Evolutionary conservation across 2,113 vertebrate species (phyloP).

Genomic region (Spilogale gracilis): DNA sequence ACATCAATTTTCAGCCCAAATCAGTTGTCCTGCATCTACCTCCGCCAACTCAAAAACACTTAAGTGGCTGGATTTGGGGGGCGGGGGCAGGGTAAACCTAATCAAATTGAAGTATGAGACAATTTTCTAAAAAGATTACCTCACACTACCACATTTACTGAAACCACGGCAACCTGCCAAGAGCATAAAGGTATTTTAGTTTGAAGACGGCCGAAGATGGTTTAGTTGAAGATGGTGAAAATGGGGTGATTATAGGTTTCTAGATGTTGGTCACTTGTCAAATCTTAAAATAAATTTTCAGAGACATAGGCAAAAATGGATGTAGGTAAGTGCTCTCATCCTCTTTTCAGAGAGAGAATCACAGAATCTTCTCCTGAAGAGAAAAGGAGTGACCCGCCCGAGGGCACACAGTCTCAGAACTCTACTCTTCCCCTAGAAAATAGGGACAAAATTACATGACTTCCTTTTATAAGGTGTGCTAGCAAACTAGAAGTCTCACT

Average conservation of each 20-base stretch:
- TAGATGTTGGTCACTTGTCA: not conserved
- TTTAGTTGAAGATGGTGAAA: not conserved
- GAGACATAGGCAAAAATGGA: not conserved
- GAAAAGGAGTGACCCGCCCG: not conserved
- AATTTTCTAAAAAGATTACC: conserved; percentile 5
- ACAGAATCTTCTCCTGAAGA: not conserved
- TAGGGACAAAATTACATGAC: not conserved
- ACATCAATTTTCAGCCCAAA: conserved; percentile 42
- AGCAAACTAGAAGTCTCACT: conserved; percentile 44
- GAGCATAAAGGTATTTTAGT: not conserved
- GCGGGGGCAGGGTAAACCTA: not conserved
- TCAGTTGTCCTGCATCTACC: not conserved
- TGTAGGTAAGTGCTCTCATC: not conserved
- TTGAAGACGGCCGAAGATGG: not conserved
- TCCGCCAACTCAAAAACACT: not conserved
- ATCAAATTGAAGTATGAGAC: not conserved
- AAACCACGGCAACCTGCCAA: conserved; percentile 29
- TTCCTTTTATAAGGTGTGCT: not conserved
- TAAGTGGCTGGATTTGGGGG: not conserved
- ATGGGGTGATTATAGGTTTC: not conserved
- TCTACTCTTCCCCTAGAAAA: not conserved
- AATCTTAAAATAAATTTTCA: conserved; percentile 60
- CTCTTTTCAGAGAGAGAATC: not conserved
- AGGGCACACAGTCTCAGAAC: not conserved
- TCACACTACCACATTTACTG: not conserved